Percentiles rank a stretch among this genome's conserved stretches.
Conservation (phyloP, 2,797 vertebrate genomes). For the Pampus argenteus region DNA sequence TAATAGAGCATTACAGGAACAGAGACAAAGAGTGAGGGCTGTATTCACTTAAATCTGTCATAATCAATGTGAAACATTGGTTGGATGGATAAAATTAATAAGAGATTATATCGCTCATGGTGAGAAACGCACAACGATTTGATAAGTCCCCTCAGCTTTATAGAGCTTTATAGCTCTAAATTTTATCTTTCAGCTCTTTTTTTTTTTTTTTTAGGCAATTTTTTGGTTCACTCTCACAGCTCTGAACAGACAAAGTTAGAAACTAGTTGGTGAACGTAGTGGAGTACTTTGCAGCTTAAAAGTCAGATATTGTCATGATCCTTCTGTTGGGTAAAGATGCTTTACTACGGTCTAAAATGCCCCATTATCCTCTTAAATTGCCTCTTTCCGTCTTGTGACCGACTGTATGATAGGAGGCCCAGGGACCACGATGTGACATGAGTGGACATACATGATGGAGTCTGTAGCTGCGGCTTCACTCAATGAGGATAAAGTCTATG, state of each 20-base stretch:
- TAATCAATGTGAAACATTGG: neutral
- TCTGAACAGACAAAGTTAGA: too few species aligned
- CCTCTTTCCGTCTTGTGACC: neutral
- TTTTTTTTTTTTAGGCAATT: neutral
- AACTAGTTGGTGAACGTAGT: too few species aligned
- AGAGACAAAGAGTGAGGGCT: neutral
- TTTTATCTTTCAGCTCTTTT: neutral
- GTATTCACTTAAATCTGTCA: conserved; percentile 1
- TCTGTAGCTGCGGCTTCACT: conserved; percentile 32
- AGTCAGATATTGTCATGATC: neutral
- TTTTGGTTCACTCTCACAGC: neutral
- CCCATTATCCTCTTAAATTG: neutral
- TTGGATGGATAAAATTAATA: too few species aligned
- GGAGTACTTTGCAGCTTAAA: too few species aligned
- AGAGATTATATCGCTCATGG: too few species aligned
- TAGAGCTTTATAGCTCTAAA: neutral
- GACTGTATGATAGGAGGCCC: neutral
- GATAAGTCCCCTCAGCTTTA: neutral
- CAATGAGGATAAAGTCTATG: conserved; percentile 50
- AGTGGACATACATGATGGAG: conserved; percentile 25
- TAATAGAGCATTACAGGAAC: neutral
- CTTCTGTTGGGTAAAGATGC: neutral
- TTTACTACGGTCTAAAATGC: neutral
- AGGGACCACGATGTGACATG: neutral
- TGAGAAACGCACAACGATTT: too few species aligned